These are phyloP conservation scores for Drosophila malerkotliana DNA, from an alignment of 1,140 invertebrate species.

Conservation along the genomic window DNA sequence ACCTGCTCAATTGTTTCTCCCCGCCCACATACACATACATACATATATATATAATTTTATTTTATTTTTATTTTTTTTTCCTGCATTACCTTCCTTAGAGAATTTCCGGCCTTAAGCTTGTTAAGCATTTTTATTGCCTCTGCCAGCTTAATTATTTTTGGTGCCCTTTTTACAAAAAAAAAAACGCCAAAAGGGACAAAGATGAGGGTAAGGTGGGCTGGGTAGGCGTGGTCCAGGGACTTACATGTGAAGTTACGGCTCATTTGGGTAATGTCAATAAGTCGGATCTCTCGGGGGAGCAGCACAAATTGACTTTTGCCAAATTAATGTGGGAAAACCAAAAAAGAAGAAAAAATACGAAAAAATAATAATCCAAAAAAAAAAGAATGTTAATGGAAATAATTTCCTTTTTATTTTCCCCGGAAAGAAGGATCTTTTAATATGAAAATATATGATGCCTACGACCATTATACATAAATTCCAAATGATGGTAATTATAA, in stretches of 20 bases:
- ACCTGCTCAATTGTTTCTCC: conserved; percentile 16
- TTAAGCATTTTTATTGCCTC: conserved; percentile 74
- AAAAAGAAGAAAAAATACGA: not conserved
- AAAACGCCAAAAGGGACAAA: not conserved
- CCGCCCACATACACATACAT: not conserved
- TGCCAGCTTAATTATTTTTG: conserved; percentile 69
- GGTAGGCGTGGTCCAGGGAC: conserved; percentile 11
- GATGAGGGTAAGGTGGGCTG: not conserved
- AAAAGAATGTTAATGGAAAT: conserved; percentile 19
- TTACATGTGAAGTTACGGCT: conserved; percentile 60
- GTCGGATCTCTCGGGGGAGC: conserved; percentile 28
- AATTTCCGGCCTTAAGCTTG: conserved; percentile 61
- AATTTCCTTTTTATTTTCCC: not conserved
- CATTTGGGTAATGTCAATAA: conserved; percentile 51
- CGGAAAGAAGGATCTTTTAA: not conserved
- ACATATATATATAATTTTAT: not conserved
- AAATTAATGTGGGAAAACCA: conserved; percentile 40
- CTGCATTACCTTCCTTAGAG: conserved; percentile 18
- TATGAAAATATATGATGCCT: not conserved
- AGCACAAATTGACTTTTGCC: conserved; percentile 41
- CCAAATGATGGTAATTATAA: conserved; percentile 1
- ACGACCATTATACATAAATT: not conserved
- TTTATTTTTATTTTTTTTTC: not conserved
- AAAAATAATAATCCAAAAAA: not conserved
- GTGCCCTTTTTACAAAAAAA: conserved; percentile 12